Base-by-base conservation (phyloP, 2,888 invertebrate species). In the Dynastes tityus region DNA sequence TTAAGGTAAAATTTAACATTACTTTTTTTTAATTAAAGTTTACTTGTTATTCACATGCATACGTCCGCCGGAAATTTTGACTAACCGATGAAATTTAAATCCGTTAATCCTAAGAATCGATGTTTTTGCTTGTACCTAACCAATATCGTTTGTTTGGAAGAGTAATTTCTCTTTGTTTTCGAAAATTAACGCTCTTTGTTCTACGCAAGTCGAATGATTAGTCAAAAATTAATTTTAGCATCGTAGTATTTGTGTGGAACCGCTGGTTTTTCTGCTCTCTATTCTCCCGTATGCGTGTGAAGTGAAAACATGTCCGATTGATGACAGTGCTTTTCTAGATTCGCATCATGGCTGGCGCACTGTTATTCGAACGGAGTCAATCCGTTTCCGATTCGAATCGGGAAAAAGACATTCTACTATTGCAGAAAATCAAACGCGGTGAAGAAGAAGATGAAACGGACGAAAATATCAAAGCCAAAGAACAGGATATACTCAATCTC, bases 401-500 rank as follows among this genome's bases (percentile, higher is more conserved):
- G 86, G 93, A 95, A 89, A 94, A 95, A 89, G 93, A 93, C 88
- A 92, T 94, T 87, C 92, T 93, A 86, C 90, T 94, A 86, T 90
- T 94, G 82, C 94, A 94, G 89, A 94, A 95, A 91, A 93, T 95
- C 87, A 93, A 94, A 84, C 93, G 94, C 84, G 94, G 94, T 86
- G 94, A 94, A 85, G 94, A 95, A 85, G 92, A 93, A 84, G 94
- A 94, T 85, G 95, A 95, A 85, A 95, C 95, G 88, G 95, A 97
- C 89, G 97, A 97, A 87, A 94, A 94, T 84, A 96, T 98, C 88
- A 94, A 95, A 84, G 93, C 94, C 80, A 97, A 97, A 89, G 99
- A 99, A 88, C 97, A 97, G 87, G 96, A 96, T 78, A 98, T 99
- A 84, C 91, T 98, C 85, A 96, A 98, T 87, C 92, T 98, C 83